These are phyloP conservation scores for Carlito syrichta DNA, from an alignment of 2,113 vertebrate species.

Conservation along the genomic window DNA sequence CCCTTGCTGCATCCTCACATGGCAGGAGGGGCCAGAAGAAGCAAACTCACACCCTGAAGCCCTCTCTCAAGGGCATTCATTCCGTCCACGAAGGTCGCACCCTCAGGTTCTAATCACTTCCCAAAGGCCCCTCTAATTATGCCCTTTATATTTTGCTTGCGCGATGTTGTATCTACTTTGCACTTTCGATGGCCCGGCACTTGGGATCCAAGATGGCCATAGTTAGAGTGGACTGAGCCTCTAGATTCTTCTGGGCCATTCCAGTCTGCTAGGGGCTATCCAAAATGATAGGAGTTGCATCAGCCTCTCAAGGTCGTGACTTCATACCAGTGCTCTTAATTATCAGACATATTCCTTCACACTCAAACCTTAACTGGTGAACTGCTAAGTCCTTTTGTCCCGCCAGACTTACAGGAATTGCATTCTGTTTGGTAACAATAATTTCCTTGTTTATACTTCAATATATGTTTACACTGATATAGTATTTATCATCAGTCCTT, in stretches of 20 bases:
- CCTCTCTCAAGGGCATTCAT: too few relatives aligned
- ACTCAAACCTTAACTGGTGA: neutral
- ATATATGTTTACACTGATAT: neutral
- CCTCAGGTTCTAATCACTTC: too few relatives aligned
- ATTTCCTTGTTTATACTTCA: neutral
- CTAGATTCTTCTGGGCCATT: neutral
- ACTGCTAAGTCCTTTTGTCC: neutral
- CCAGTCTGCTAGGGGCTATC: neutral
- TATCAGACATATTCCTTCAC: neutral
- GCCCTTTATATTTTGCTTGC: neutral
- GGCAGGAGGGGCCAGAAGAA: too few relatives aligned
- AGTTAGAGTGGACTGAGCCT: neutral
- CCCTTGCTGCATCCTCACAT: too few relatives aligned
- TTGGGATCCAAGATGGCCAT: neutral
- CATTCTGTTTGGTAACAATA: neutral
- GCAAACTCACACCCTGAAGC: too few relatives aligned
- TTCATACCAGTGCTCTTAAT: neutral
- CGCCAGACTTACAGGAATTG: neutral
- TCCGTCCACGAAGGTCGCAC: too few relatives aligned
- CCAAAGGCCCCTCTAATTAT: neutral
- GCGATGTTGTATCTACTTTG: neutral
- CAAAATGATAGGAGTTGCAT: neutral
- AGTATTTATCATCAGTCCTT: neutral
- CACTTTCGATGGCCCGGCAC: neutral
- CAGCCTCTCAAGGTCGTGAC: neutral